Base-by-base conservation (phyloP, 2,888 invertebrate species). In the Platerodrilus igneus region DNA sequence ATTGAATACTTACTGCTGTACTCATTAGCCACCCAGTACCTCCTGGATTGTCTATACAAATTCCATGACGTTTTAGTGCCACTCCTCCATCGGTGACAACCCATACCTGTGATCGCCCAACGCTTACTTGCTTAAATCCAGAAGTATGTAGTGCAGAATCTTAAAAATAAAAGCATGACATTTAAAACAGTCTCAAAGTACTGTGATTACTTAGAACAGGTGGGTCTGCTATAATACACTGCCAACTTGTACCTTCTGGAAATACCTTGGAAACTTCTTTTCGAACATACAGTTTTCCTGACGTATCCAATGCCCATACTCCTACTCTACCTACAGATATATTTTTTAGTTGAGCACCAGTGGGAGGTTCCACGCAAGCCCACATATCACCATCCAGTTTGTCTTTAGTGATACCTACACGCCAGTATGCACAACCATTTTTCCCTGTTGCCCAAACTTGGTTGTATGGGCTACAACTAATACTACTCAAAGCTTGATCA, bases 181-280 rank as follows among this genome's bases (percentile, higher is more conserved):
- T 13, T 34, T 23, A 26, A 5, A 8, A n/a, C n/a, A 27, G 7
- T 23, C 11, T 10, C 2, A 14, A 9, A 10, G 4, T 27, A 20
- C 3, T 17, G 4, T 7, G 22, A 27, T 56, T 56, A 68, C 68
- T 63, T 17, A 78, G 70, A 57, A 79, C 73, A 51, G 75, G 72
- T 25, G 76, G 73, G 65, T 78, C 74, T 36, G 75, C 70, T 3
- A 72, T 70, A 34, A 83, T 63, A 60, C 78, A 75, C 66, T 84
- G 84, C 93, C 93, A 93, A 57, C 84, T 79, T 14, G 85, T 85
- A 16, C 93, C 93, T 62, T 86, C 87, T 1, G 84, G 89, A 54
- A 83, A 85, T 18, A 80, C 76, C 18, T 74, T 69, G 2, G 83
- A 81, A 31, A 92, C 78, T 59, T 86, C 86, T 41, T 82, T 82